Evolutionary conservation across 2,113 vertebrate species (phyloP).

Genomic region (Maylandia zebra): DNA sequence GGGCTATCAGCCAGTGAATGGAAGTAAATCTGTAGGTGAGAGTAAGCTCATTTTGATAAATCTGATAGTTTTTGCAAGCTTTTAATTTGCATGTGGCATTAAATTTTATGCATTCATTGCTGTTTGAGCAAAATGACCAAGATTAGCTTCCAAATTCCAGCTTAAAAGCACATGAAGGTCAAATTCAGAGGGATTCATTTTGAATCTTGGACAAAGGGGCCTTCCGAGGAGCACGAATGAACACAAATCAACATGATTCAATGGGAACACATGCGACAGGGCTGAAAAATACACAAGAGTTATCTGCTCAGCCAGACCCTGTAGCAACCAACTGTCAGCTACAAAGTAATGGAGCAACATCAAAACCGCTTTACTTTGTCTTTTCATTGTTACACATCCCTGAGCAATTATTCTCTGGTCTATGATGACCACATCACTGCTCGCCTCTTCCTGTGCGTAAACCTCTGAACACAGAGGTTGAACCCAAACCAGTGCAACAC

Average conservation of each 20-base stretch:
- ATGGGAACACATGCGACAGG: neutral
- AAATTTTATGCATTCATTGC: neutral
- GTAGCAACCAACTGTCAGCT: neutral
- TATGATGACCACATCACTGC: neutral
- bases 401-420: neutral
- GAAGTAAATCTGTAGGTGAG: neutral
- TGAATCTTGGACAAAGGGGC: neutral
- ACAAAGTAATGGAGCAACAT: neutral
- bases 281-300: neutral
- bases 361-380: neutral
- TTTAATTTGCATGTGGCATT: neutral
- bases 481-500: neutral
- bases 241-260: neutral
- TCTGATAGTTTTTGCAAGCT: rapidly evolving
- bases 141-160: neutral
- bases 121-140: neutral
- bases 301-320: neutral
- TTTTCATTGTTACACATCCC: neutral
- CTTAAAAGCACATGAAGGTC: neutral
- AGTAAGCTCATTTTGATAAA: neutral
- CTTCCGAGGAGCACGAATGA: neutral
- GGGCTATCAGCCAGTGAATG: neutral
- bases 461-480: neutral
- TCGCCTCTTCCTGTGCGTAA: neutral
- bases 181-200: neutral